Base-by-base conservation (phyloP, 2,888 invertebrate genomes). In the Drosophila koepferae region DNA sequence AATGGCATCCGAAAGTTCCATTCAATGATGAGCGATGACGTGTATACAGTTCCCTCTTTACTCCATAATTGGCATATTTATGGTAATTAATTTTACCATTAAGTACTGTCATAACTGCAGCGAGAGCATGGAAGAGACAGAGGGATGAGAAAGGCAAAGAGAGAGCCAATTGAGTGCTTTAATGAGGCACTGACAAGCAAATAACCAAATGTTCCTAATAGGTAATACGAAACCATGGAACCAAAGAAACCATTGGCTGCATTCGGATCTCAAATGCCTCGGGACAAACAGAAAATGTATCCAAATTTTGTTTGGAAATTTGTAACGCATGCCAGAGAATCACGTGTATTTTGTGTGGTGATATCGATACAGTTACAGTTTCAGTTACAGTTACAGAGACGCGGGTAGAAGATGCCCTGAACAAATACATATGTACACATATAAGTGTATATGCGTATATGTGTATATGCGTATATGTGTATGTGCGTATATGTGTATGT, bases 51-150 rank as follows among this genome's bases (percentile, higher is more conserved):
- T 48, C 51, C 38, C 70, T 48, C 58, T 56, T 60, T 41, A 28
- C 18, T 7, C 48, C 20, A 61, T 40, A 69, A 77, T 65, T 66
- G 70, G 59, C 53, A 72, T 80, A 81, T 87, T 89, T 80, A 74
- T 79, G 79, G 72, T 86, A 87, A 89, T 86, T 86, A 85, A 80
- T 82, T 82, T 79, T 23, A 68, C 81, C 87, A 77, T 81, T 82
- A 81, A 89, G 82, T 74, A 79, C 61, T 81, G 74, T 85, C 81
- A 79, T 82, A 86, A 79, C 79, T 87, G 70, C 76, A 66, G 20
- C 5, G 51, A 9, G 18, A 3, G 18, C 7, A 0, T 8, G 18
- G 4, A 3, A 16, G 23, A 2, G 16, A 16, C 4, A 9, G 31
- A 0, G 31, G 31, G 6, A 14, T 18, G 5, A 34, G 8, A 8